Percentiles rank a stretch among this genome's conserved stretches.
phyloP scores from a whole-genome alignment of 1,140 invertebrate genomes.

The Bombus difficillimus region DNA sequence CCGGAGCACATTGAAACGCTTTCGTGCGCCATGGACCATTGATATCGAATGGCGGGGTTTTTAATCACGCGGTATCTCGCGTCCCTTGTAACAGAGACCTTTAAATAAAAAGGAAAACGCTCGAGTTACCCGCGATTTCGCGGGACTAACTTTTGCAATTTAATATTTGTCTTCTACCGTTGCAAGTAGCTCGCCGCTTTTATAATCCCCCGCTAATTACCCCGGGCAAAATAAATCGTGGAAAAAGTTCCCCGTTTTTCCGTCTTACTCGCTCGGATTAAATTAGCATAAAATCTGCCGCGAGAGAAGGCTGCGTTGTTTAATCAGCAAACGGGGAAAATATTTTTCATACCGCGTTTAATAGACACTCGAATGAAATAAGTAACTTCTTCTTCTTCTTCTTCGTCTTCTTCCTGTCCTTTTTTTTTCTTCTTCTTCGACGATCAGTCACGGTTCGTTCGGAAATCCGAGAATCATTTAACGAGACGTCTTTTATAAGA shows the following conservation, averaged over 20 bases:
- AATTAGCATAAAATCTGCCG: conserved; percentile 49
- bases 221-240: conserved; percentile 33
- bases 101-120: conserved; percentile 31
- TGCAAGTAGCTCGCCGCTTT: conserved; percentile 15
- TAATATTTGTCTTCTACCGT: conserved; percentile 45
- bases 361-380: conserved; percentile 17
- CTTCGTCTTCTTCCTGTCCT: neutral
- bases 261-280: conserved; percentile 30
- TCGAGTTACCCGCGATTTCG: conserved; percentile 5
- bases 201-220: conserved; percentile 41
- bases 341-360: conserved; percentile 9
- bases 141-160: conserved; percentile 28
- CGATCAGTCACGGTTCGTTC: neutral
- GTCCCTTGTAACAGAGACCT: neutral
- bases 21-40: neutral
- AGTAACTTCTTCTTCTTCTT: neutral
- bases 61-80: conserved; percentile 23
- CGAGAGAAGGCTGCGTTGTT: conserved; percentile 26
- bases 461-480: neutral
- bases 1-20: neutral
- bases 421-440: neutral
- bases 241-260: conserved; percentile 17
- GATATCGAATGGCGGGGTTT: conserved; percentile 13
- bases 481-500: neutral
- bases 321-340: conserved; percentile 26